phyloP scores from a whole-genome alignment of 2,797 vertebrate species.

The Enteromius treurensis region DNA sequence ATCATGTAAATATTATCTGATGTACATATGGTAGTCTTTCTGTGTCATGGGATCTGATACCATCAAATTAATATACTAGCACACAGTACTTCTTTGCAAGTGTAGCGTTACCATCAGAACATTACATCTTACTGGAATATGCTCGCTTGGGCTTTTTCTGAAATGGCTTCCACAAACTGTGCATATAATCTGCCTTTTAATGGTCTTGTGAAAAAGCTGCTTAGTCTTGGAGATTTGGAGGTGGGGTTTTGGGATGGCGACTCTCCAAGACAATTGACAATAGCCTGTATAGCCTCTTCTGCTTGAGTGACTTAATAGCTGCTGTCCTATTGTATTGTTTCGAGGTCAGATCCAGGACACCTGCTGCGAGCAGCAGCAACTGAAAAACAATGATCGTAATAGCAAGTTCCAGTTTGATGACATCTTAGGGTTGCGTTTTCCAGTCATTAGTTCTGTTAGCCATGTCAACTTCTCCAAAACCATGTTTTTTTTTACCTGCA shows the following conservation, averaged over 20 bases:
- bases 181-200: constrained; percentile 3
- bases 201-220: constrained; percentile 31
- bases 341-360: constrained; percentile 57
- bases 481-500: constrained; percentile 4
- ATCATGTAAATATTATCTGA: neutral
- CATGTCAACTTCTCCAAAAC: neutral
- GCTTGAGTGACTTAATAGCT: constrained; percentile 46
- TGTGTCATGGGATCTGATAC: neutral
- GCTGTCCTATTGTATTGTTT: constrained; percentile 57
- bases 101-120: neutral
- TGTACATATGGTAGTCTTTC: neutral
- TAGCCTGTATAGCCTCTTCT: constrained; percentile 41
- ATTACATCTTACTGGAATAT: neutral
- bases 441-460: constrained; percentile 10
- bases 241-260: constrained; percentile 21
- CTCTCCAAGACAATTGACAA: constrained; percentile 49
- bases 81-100: neutral
- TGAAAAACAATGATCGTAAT: constrained; percentile 38
- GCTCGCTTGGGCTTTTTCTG: constrained; percentile 6
- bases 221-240: constrained; percentile 34
- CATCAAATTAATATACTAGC: neutral
- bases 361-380: constrained; percentile 47
- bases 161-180: neutral
- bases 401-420: constrained; percentile 34
- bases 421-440: neutral